Evolutionary conservation across 1,140 invertebrate species (phyloP).

Genomic region (Dendrolimus punctatus): DNA sequence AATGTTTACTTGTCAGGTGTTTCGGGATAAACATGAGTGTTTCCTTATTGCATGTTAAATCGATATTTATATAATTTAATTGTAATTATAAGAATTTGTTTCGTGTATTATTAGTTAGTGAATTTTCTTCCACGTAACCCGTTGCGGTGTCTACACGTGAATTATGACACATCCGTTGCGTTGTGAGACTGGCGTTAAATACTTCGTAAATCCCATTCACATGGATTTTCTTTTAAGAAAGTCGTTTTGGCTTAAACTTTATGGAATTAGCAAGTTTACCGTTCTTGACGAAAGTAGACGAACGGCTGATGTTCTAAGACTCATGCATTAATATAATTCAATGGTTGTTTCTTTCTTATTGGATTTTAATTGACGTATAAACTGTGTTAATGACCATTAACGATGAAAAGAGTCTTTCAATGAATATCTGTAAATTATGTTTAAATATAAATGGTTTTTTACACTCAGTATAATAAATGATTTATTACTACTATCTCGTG

Average conservation of each 20-base stretch:
- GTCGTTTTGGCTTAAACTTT: slow-evolving; percentile 26
- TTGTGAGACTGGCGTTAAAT: slow-evolving; percentile 24
- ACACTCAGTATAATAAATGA: too few species aligned
- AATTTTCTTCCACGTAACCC: slow-evolving; percentile 46
- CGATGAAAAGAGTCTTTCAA: not conserved
- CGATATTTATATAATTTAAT: not conserved
- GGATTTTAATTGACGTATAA: slow-evolving; percentile 21
- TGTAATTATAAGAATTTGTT: too few species aligned
- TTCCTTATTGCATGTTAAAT: not conserved
- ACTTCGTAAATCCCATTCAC: slow-evolving; percentile 20
- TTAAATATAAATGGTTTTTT: too few species aligned
- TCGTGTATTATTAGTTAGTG: slow-evolving; percentile 9
- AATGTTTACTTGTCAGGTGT: slow-evolving; percentile 63
- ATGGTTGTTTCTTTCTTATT: slow-evolving; percentile 29
- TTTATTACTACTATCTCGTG: too few species aligned
- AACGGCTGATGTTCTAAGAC: too few species aligned
- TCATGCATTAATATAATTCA: too few species aligned
- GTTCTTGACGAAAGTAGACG: slow-evolving; percentile 52
- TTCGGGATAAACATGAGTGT: slow-evolving; percentile 2
- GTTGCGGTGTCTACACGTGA: slow-evolving; percentile 53
- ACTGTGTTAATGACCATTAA: slow-evolving; percentile 4
- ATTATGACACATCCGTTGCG: slow-evolving; percentile 38
- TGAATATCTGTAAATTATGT: not conserved
- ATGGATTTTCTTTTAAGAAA: slow-evolving; percentile 22
- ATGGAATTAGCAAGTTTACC: slow-evolving; percentile 41